Evolutionary conservation across 2,113 vertebrate species (phyloP), one percentile per base, ranked within the genome.

Genomic region (Pterocles orientalis): DNA sequence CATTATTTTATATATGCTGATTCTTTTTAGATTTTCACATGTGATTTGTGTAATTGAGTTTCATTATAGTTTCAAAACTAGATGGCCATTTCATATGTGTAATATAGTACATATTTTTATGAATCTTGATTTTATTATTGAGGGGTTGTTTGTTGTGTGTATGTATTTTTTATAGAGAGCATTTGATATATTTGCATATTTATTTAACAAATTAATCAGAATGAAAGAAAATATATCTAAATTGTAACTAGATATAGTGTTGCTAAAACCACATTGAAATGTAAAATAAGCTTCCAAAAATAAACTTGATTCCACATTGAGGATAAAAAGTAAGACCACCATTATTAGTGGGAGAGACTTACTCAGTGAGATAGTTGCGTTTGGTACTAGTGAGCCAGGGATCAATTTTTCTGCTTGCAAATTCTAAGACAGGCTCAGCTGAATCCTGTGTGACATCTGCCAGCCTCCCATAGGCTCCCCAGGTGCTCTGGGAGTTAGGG

Each of bases 161-260:
- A 57, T 62, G 57, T 76, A 53, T 61, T 57, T 90, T 95, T 95
- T 82, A 82, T 71, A 90, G 6, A 86, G 64, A 94, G 76, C 92
- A 69, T 60, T 93, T 77, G 71, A 83, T 93, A 92, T 90, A 90
- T 93, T 93, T 93, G 86, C 76, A 7, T 97, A 97, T 96, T 96
- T 97, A 97, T 97, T 96, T 88, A 95, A 92, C 56, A 92, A 51
- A 81, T 75, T 66, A 92, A 94, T 92, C 72, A 78, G 33, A 88
- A 70, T 24, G 69, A 73, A 86, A 93, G 66, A 75, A 92, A 88
- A 70, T 58, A 13, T 51, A 25, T 95, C 51, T 86, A 90, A 87
- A 92, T 80, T 92, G 75, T 85, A 80, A 77, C 28, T 76, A 85
- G 78, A 82, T 81, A 58, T 57, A 80, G 8, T 21, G 34, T 75